Percentiles rank a stretch among this genome's conserved stretches.
Conservation (phyloP, 1,140 invertebrate genomes). For the Phocides pigmalion region DNA sequence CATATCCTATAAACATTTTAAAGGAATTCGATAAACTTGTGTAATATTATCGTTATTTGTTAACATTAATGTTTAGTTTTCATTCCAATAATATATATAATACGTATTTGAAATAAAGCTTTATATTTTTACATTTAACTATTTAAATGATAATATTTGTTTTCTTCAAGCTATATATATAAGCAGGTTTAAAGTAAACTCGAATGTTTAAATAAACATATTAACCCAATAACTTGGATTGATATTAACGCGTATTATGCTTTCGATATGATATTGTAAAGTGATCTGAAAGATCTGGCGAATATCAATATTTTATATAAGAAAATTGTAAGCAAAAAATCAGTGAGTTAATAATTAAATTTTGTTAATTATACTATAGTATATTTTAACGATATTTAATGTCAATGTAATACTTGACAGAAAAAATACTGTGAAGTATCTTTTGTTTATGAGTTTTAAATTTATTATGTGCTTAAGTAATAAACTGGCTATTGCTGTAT, state of each 20-base stretch:
- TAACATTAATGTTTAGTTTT: background rate
- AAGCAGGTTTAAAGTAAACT: background rate
- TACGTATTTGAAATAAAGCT: background rate
- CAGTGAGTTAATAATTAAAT: too few species aligned
- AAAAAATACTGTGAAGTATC: background rate
- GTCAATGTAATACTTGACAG: too few species aligned
- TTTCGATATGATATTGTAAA: too few species aligned
- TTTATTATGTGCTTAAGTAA: background rate
- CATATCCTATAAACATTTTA: constrained; percentile 87
- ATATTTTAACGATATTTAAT: too few species aligned
- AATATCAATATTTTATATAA: too few species aligned
- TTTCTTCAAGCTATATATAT: background rate
- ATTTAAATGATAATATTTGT: background rate
- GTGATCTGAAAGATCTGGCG: too few species aligned
- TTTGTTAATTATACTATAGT: too few species aligned
- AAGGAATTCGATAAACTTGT: constrained; percentile 80
- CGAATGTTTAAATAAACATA: background rate
- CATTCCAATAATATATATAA: constrained; percentile 4
- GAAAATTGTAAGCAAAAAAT: too few species aligned
- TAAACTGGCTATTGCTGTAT: background rate
- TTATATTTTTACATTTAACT: too few species aligned
- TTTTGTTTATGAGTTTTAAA: background rate
- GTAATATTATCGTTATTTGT: background rate
- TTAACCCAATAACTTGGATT: too few species aligned
- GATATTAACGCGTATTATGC: too few species aligned